Evolutionary conservation across 1,140 invertebrate species (phyloP).

Genomic region (Hycleus phaleratus): DNA sequence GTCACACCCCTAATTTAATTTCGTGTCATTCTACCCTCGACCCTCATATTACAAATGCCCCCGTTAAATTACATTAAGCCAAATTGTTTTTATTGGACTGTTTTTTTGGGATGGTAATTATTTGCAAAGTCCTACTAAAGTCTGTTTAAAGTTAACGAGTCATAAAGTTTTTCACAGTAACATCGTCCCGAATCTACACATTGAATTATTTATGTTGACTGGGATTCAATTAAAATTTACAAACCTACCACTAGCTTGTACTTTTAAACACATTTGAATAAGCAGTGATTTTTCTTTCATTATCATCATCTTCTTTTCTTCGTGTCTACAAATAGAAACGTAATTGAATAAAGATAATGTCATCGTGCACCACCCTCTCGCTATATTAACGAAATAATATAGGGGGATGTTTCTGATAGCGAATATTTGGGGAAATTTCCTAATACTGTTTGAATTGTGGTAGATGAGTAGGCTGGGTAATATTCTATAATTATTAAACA

Average conservation of each 20-base stretch:
- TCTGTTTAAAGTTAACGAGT: slow-evolving; percentile 8
- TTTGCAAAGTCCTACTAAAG: not conserved
- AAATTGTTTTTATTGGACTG: not conserved
- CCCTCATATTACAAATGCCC: not conserved
- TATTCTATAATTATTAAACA: too few species aligned
- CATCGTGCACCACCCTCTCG: too few species aligned
- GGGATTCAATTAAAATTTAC: slow-evolving; percentile 7
- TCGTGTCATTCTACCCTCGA: not conserved
- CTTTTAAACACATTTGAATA: too few species aligned
- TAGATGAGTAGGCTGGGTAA: too few species aligned
- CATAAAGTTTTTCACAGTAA: not conserved
- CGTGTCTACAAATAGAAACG: too few species aligned
- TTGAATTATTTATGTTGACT: slow-evolving; percentile 12
- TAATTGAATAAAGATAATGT: too few species aligned
- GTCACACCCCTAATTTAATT: not conserved
- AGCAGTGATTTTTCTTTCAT: too few species aligned
- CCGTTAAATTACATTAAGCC: not conserved
- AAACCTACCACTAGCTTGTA: too few species aligned
- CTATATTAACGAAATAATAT: not conserved
- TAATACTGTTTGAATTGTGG: not conserved
- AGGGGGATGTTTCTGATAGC: slow-evolving; percentile 4
- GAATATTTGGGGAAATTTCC: slow-evolving; percentile 4
- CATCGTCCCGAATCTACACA: not conserved
- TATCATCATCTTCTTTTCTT: too few species aligned
- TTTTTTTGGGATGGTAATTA: not conserved